Base-by-base conservation (phyloP, 2,113 vertebrate genomes). In the Pseudonaja textilis region DNA sequence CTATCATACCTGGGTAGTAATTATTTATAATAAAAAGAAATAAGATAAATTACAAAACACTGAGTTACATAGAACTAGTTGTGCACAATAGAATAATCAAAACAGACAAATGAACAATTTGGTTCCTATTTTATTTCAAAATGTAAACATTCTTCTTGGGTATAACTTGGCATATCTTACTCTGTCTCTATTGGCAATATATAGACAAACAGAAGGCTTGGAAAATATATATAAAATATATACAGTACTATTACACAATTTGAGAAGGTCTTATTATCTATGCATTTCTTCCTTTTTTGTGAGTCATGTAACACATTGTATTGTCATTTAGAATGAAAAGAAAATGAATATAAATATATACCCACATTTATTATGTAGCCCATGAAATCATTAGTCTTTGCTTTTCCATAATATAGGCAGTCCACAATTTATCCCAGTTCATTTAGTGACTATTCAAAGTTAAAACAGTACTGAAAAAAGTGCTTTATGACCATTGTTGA, bases 211-310 rank as follows among this genome's bases (percentile, higher is more conserved):
- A 56, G 86, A 14, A 59, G 16, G 94, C 3, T 2, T 85, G 18
- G 7, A 92, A 93, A 61, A 64, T 2, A 88, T 92, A 55, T 92
- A 91, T 52, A 69, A 93, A 0, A 55, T 3, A 87, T 91, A 47
- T 90, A 93, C 39, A 74, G 90, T 0, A 69, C 91, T 1, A 88
- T 89, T 93, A 85, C 81, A 5, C 0, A 57, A 91, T 88, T 69
- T 50, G 1, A 5, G 1, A 88, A 57, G 55, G 3, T 54, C 90
- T 95, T 3, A 89, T 94, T 93, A 93, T 92, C 22, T 93, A 2
- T 92, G 92, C 0, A 90, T 94, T 95, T 89, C 22, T 94, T 95
- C 5, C 34, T 85, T 89, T 54, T 22, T 22, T 50, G 89, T 9
- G 0, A 93, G 54, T 22, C 88, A 1, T 59, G 42, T 89, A 29